Conservation (phyloP, 2,888 invertebrate species). For the Caenorhabditis sp. region DNA sequence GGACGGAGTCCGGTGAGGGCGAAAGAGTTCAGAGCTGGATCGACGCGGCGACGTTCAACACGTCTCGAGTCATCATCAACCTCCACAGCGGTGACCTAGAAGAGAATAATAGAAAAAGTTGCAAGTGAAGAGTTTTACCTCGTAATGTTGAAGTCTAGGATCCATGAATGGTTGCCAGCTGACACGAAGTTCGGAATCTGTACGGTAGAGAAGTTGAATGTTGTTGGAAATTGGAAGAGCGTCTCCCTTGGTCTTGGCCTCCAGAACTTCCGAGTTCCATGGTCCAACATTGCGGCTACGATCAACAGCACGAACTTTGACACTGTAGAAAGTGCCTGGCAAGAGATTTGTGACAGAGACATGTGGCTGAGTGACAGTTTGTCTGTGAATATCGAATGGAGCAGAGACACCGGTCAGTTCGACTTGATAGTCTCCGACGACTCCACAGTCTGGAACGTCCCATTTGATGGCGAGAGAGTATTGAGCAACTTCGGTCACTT, state of each 20-base stretch:
- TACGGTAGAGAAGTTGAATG: slow-evolving; percentile 76
- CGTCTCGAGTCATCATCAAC: slow-evolving; percentile 66
- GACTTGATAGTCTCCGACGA: slow-evolving; percentile 81
- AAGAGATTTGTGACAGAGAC: slow-evolving; percentile 82
- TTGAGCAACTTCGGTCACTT: slow-evolving; percentile 77
- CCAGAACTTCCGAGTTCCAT: slow-evolving; percentile 80
- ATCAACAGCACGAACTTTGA: slow-evolving; percentile 82
- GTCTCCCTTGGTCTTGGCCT: slow-evolving; percentile 81
- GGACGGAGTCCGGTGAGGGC: slow-evolving; percentile 81
- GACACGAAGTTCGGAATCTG: slow-evolving; percentile 78
- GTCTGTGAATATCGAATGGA: slow-evolving; percentile 82
- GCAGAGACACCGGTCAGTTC: slow-evolving; percentile 80
- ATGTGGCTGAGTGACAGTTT: slow-evolving; percentile 82
- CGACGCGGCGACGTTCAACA: slow-evolving; percentile 79
- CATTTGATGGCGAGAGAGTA: slow-evolving; percentile 81
- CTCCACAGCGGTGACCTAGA: slow-evolving; percentile 74
- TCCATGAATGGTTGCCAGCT: slow-evolving; percentile 78
- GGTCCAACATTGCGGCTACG: slow-evolving; percentile 79
- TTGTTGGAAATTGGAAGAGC: slow-evolving; percentile 74
- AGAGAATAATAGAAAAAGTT: neutral
- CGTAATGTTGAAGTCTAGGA: slow-evolving; percentile 82
- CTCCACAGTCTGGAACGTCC: slow-evolving; percentile 83
- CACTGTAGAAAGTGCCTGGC: slow-evolving; percentile 82
- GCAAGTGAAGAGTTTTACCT: slow-evolving; percentile 55
- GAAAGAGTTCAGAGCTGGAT: slow-evolving; percentile 74